Evolutionary conservation across 2,888 invertebrate genomes (phyloP), one percentile per base, ranked within the genome.

Genomic region (Gastracanthus pulcherrimus): DNA sequence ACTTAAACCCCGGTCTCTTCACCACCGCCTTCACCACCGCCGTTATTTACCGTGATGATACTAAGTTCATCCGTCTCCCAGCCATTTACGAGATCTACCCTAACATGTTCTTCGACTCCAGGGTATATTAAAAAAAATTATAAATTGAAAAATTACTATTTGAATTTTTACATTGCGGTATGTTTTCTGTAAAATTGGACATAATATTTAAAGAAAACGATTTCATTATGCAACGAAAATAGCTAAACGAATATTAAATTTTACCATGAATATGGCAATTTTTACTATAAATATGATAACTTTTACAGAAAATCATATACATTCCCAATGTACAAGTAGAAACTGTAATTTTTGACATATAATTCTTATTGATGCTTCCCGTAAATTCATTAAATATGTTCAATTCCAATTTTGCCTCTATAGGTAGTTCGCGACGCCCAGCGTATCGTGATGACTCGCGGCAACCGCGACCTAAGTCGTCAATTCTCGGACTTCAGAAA

Each of bases 51-150:
- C 94, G 95, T 55, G 90, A 92, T 7, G 95, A 95, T 84, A 94
- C 94, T 81, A 93, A 94, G 86, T 94, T 94, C 80, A 92, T 96
- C 81, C 92, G 94, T 31, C 90, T 96, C n/a, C 96, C 96, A 16
- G 94, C 95, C 69, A 93, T 95, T 85, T 95, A 95, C 88, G 96
- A 96, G 91, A 92, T 95, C 84, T 94, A 94, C 89, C 96, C 96
- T 2, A 93, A 95, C 85, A 93, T 93, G 90, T 96, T 95, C 93
- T 94, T 95, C 90, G 94, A 94, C 87, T 93, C 93, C 80, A 94
- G 95, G 88, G 82, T 95, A 84, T 4, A 6, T 60, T n/a, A 16
- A 36, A 26, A 16, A 7, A 16, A 3, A 11, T 23, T 26, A 11
- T n/a, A 13, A 19, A 38, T 60, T 16, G 6, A 13, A 9, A 16